Conservation (phyloP, 2,888 invertebrate genomes). For the Rhingia rostrata region DNA sequence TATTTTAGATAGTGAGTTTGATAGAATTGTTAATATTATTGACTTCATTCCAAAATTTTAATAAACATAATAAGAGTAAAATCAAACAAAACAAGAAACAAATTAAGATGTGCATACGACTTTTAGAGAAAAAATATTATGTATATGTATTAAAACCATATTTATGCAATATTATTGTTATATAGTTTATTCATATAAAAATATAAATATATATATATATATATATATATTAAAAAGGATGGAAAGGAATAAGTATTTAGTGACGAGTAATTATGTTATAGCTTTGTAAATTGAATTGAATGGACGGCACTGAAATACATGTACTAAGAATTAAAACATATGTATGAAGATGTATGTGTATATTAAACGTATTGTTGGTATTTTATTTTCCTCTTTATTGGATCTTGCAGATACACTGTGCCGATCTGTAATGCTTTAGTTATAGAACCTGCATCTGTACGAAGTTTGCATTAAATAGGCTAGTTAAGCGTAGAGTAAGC, state of each 20-base stretch:
- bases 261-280: conserved; percentile 50
- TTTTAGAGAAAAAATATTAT: conserved; percentile 15
- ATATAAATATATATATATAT: conserved; percentile 19
- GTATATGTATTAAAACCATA: conserved; percentile 57
- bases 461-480: too few relatives aligned
- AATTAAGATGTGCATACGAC: conserved; percentile 41
- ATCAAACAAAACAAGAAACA: conserved; percentile 56
- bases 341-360: conserved; percentile 26
- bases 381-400: conserved; percentile 1
- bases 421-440: background rate
- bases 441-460: too few relatives aligned
- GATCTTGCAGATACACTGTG: background rate
- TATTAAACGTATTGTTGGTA: conserved; percentile 30
- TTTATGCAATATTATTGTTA: conserved; percentile 74
- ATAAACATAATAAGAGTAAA: conserved; percentile 31
- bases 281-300: conserved; percentile 65
- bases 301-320: conserved; percentile 56
- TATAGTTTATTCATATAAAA: conserved; percentile 52
- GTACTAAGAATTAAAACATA: conserved; percentile 28
- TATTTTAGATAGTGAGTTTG: conserved; percentile 70
- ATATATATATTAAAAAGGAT: background rate
- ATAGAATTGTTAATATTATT: conserved; percentile 66
- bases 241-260: conserved; percentile 14
- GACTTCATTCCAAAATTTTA: conserved; percentile 72
- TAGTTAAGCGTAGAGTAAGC: too few relatives aligned